Conservation (phyloP, 1,140 invertebrate species). For the Trichonephila clavata region DNA sequence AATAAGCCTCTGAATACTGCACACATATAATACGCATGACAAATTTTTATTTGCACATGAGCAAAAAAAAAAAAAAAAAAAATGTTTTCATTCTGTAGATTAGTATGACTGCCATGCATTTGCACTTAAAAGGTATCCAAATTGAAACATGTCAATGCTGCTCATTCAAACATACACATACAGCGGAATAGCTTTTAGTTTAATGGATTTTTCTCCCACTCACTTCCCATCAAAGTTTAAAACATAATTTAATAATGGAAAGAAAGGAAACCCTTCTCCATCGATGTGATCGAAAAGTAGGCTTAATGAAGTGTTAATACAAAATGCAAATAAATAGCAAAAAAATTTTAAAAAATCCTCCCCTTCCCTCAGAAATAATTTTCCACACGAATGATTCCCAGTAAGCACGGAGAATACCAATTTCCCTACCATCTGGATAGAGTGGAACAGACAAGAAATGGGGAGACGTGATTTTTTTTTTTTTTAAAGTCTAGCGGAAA, state of each 20-base stretch:
- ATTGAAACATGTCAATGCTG: neutral
- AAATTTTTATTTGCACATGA: too few species aligned
- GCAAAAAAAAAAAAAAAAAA: too few species aligned
- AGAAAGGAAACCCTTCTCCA: neutral
- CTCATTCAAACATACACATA: neutral
- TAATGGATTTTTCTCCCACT: neutral
- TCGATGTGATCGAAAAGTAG: neutral
- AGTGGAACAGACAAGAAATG: neutral
- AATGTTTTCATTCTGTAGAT: too few species aligned
- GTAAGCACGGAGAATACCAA: neutral
- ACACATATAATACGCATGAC: too few species aligned
- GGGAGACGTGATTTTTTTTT: neutral
- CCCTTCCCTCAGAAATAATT: neutral
- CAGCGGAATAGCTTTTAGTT: neutral
- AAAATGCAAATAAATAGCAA: neutral
- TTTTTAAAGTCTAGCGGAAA: too few species aligned
- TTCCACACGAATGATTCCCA: neutral
- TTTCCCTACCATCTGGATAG: neutral
- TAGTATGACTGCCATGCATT: too few species aligned
- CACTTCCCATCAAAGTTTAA: neutral
- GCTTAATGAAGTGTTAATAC: neutral
- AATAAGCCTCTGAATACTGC: too few species aligned
- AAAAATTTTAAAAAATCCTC: neutral
- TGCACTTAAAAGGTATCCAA: too few species aligned
- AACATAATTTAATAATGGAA: constrained; percentile 2